phyloP scores from a whole-genome alignment of 2,113 vertebrate genomes.

The Rhodinocichla rosea region DNA sequence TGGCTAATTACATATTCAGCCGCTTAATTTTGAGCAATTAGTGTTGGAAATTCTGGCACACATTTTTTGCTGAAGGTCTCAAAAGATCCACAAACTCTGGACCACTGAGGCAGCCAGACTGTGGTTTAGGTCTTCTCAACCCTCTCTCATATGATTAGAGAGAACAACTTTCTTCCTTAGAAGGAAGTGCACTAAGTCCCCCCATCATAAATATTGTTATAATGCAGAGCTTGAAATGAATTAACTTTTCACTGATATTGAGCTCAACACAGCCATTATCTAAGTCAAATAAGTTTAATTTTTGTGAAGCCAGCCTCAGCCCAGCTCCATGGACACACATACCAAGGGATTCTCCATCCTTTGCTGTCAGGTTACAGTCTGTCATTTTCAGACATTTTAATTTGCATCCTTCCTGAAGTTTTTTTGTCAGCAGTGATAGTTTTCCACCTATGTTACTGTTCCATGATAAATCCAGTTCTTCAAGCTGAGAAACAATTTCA shows the following conservation, averaged over 20 bases:
- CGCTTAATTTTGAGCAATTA: neutral
- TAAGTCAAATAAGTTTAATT: neutral
- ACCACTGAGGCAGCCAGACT: neutral
- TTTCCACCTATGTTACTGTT: conserved; percentile 80
- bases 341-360: conserved; percentile 80
- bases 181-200: neutral
- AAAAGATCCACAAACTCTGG: neutral
- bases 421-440: conserved; percentile 75
- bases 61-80: neutral
- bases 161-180: neutral
- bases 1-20: neutral
- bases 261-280: neutral
- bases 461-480: conserved; percentile 88
- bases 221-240: neutral
- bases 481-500: conserved; percentile 70
- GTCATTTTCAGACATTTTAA: conserved; percentile 80
- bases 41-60: neutral
- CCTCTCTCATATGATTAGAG: neutral
- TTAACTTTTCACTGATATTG: neutral
- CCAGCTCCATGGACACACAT: neutral
- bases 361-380: conserved; percentile 77
- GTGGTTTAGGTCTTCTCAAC: neutral
- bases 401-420: conserved; percentile 55
- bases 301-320: neutral
- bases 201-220: neutral